Evolutionary conservation across 1,140 invertebrate genomes (phyloP), one percentile per base, ranked within the genome.

Genomic region (Dufourea novaeangliae): DNA sequence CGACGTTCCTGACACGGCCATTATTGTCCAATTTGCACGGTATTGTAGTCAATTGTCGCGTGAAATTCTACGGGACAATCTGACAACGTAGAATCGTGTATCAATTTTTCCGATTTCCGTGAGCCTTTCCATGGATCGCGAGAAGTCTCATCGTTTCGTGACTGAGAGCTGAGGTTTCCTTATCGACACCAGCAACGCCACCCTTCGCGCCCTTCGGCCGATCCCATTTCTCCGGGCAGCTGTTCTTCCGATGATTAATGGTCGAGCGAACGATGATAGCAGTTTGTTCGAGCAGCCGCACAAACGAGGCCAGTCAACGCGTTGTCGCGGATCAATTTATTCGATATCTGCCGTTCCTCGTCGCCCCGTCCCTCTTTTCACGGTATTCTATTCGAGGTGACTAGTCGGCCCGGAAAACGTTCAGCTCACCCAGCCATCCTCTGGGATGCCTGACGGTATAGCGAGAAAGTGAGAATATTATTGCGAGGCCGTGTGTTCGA

Each of bases 161-260:
- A 46, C 46, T 5, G 25, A 1, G 20, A 56, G 37, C 32, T 2
- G 22, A 59, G 41, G 64, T 27, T 70, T 50, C 50, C 56, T 78
- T 66, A 82, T 78, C 56, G 12, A 70, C 52, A 17, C 46, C 27
- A n/a, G 34, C 46, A 68, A 56, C 20, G 44, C n/a, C 29, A 22
- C 25, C 39, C 41, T 39, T 50, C 11, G 8, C 39, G 41, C n/a
- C n/a, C n/a, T n/a, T n/a, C 64, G 63, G 25, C n/a, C 37, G 11
- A 44, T 27, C 76, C 82, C 56, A 20, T 78, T 81, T 52, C 69
- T 81, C 56, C 10, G 50, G 34, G 61, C 32, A 70, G 46, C 75
- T 78, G 66, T 63, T 75, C n/a, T 62, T 50, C 37, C 32, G 77
- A 78, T 88, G 88, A 89, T 83, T 87, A 87, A 86, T 88, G 82